Evolutionary conservation across 2,113 vertebrate species (phyloP).

Genomic region (Lepisosteus oculatus): DNA sequence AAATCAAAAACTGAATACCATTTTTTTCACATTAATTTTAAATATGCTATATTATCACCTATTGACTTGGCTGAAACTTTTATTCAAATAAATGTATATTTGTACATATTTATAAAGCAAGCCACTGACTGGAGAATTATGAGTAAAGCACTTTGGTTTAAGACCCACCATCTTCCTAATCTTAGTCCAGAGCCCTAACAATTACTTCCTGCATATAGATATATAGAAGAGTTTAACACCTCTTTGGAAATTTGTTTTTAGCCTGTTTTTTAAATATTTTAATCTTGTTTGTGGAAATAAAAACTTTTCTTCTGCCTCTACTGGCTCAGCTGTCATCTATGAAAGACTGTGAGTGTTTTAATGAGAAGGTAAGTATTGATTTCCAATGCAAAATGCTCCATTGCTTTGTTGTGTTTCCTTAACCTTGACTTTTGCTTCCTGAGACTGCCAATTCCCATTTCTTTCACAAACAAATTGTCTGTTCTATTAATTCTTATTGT

Average conservation of each 20-base stretch:
- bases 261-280: not conserved
- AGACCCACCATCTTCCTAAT: too few relatives aligned
- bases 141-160: not conserved
- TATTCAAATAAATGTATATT: not conserved
- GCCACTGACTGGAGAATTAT: not conserved
- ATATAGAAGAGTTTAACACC: too few relatives aligned
- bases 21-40: too few relatives aligned
- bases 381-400: conserved; percentile 48
- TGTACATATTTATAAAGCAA: not conserved
- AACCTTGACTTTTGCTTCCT: conserved; percentile 44
- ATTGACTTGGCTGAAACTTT: not conserved
- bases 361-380: conserved; percentile 55
- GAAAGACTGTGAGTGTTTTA: conserved; percentile 43
- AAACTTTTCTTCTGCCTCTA: conserved; percentile 4
- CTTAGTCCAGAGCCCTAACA: not conserved
- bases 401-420: conserved; percentile 55
- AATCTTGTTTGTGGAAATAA: conserved; percentile 27
- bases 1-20: too few relatives aligned
- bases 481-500: conserved; percentile 45
- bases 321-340: conserved; percentile 27
- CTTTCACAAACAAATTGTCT: conserved; percentile 22
- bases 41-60: too few relatives aligned
- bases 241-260: not conserved
- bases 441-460: conserved; percentile 47
- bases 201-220: not conserved